A percentile compares a stretch with the other conserved stretches of the same genome.
These are phyloP conservation scores for Miichthys miiuy DNA, from an alignment of 2,797 vertebrate species.

Conservation along the genomic window DNA sequence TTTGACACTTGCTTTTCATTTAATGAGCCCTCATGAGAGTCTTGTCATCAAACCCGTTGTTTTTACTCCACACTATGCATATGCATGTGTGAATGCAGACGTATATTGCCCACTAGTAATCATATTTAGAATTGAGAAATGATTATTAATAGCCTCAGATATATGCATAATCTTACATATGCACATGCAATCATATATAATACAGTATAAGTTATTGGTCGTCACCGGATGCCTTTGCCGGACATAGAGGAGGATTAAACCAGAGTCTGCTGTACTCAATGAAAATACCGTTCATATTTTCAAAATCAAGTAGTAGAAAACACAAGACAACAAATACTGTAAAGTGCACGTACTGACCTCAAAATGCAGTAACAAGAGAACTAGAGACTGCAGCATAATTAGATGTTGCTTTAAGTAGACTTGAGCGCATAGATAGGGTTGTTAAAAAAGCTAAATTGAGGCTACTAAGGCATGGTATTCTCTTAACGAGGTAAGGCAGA, in stretches of 20 bases:
- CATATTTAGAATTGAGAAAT: neutral
- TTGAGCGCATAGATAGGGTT: conserved; percentile 8
- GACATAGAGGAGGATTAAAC: neutral
- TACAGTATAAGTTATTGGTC: neutral
- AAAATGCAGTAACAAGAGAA: conserved; percentile 22
- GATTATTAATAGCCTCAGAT: neutral
- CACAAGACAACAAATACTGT: neutral
- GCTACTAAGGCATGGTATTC: conserved; percentile 33
- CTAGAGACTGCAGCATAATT: conserved; percentile 14
- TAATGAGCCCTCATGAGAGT: conserved; percentile 66
- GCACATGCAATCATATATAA: neutral
- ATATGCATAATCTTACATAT: neutral
- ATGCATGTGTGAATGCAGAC: neutral
- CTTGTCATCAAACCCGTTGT: conserved; percentile 36
- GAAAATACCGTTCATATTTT: neutral
- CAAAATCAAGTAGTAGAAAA: neutral
- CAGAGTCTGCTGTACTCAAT: neutral
- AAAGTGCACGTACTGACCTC: neutral
- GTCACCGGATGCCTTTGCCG: neutral
- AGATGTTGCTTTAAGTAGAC: conserved; percentile 21
- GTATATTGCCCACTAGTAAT: conserved; percentile 2
- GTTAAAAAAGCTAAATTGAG: conserved; percentile 39
- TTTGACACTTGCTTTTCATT: conserved; percentile 38
- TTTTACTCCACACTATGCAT: conserved; percentile 35
- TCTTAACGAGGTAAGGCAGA: conserved; percentile 42